Evolutionary conservation across 2,888 invertebrate species (phyloP).

Genomic region (Yponomeuta cagnagella): DNA sequence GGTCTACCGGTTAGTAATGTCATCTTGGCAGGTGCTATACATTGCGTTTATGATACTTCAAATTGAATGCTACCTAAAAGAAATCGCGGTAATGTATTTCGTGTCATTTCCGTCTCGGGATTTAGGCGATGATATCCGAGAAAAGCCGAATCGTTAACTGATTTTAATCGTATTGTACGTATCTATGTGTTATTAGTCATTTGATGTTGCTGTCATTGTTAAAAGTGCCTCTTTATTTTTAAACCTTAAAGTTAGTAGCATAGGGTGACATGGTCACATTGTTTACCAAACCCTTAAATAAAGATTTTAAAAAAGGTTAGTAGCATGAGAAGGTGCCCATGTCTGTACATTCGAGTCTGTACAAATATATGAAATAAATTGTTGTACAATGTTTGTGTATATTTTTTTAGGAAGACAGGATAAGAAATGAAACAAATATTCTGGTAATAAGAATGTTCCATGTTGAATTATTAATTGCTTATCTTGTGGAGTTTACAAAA

Average conservation of each 20-base stretch:
- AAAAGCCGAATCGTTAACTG: no score
- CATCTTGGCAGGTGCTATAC: no score
- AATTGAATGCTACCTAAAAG: no score
- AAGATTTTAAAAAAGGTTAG: background rate
- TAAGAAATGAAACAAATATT: background rate
- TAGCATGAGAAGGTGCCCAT: background rate
- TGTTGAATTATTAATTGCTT: conserved; percentile 1
- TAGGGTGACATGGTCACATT: background rate
- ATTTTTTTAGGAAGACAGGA: background rate
- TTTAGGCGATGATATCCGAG: no score
- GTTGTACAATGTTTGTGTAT: background rate
- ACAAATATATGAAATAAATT: background rate
- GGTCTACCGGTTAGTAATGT: no score
- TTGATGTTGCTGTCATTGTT: background rate
- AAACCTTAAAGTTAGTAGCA: background rate
- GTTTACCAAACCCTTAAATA: no score
- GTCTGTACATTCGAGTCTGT: background rate
- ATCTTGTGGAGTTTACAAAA: conserved; percentile 8
- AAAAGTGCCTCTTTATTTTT: background rate
- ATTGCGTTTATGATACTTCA: no score
- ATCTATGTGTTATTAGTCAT: background rate
- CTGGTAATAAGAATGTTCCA: conserved; percentile 10
- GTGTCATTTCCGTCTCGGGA: no score
- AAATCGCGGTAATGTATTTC: no score
- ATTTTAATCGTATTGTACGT: no score